Evolutionary conservation across 2,113 vertebrate species (phyloP).

Genomic region (Xenopus borealis): DNA sequence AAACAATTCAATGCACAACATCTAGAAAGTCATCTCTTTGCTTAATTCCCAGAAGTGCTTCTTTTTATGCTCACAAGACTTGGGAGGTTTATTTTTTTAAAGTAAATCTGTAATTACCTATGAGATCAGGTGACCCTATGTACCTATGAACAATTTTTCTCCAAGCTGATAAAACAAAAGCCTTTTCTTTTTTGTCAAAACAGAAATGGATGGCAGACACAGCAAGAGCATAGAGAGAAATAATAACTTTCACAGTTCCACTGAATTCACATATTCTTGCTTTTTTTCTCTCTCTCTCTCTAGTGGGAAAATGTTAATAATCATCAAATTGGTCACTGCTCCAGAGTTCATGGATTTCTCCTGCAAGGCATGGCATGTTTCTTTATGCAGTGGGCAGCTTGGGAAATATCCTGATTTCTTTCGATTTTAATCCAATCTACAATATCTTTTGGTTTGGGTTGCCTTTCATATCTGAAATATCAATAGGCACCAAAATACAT

Average conservation of each 20-base stretch:
- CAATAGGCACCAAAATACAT: too few relatives aligned
- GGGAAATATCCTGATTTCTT: neutral
- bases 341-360: conserved; percentile 35
- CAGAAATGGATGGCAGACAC: conserved; percentile 39
- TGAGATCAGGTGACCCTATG: conserved; percentile 46
- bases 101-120: conserved; percentile 58
- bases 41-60: conserved; percentile 70
- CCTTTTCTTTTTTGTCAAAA: conserved; percentile 42
- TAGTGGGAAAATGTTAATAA: conserved; percentile 47
- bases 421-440: too few relatives aligned
- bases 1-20: conserved; percentile 64
- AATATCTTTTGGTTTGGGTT: too few relatives aligned
- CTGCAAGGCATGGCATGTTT: neutral
- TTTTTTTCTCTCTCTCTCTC: conserved; percentile 12
- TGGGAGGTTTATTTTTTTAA: conserved; percentile 43
- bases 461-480: too few relatives aligned
- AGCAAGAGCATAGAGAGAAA: conserved; percentile 8
- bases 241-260: conserved; percentile 35
- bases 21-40: conserved; percentile 61
- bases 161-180: conserved; percentile 51
- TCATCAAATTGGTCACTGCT: neutral
- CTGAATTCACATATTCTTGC: neutral
- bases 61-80: conserved; percentile 55
- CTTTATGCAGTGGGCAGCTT: neutral
- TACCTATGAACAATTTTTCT: conserved; percentile 25